Evolutionary conservation across 2,888 invertebrate genomes (phyloP).

Genomic region (Drosophila antonietae): DNA sequence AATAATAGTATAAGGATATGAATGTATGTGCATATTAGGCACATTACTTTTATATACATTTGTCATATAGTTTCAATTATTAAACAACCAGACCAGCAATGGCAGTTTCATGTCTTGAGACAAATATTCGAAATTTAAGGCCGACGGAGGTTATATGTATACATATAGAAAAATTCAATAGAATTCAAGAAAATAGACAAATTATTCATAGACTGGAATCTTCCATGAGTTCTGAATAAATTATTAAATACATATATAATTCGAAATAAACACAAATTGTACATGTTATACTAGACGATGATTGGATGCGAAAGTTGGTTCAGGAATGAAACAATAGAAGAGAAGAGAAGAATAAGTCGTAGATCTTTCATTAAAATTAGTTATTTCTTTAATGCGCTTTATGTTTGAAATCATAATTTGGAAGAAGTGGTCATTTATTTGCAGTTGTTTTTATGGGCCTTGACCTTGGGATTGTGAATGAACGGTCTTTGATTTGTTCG

Average conservation of each 20-base stretch:
- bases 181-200: neutral
- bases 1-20: neutral
- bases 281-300: too few species aligned
- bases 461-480: too few species aligned
- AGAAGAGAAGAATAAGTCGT: neutral
- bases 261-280: neutral
- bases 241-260: neutral
- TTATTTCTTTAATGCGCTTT: neutral
- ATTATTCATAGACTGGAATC: neutral
- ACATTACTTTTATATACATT: neutral
- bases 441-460: too few species aligned
- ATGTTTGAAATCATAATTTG: too few species aligned
- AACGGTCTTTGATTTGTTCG: too few species aligned
- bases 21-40: neutral
- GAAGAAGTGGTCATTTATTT: too few species aligned
- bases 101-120: neutral
- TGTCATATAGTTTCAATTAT: neutral
- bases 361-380: neutral
- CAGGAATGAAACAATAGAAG: neutral
- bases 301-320: neutral
- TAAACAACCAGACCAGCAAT: neutral
- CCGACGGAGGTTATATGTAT: neutral
- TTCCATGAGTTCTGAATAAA: too few species aligned
- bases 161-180: neutral
- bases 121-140: neutral